Evolutionary conservation across 2,113 vertebrate genomes (phyloP), one percentile per base, ranked within the genome.

Genomic region (Alces alces): DNA sequence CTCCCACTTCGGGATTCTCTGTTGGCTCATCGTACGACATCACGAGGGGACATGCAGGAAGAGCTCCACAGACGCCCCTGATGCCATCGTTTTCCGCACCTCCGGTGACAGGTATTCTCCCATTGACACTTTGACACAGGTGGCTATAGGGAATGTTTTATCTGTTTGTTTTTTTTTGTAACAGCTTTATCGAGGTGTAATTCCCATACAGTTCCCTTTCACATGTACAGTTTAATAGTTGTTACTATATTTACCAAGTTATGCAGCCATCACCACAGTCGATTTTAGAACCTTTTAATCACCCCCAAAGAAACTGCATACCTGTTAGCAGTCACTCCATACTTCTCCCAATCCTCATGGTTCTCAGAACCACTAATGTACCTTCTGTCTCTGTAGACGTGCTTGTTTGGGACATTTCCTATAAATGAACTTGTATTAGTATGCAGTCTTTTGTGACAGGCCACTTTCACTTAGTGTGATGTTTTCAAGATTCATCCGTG

Each of bases 41-140:
- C 96, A 99, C 99, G 2, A 98, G 99, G 73, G 99, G 99, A 13
- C 99, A 99, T 0, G 99, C 99, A 2, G 99, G 99, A 16, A 99
- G 99, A 97, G 99, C 99, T 0, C 99, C 99, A 10, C 99, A 99
- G 98, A 99, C 99, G 1, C 99, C 99, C 0, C 98, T 99, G 95
- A 99, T 99, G 99, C 99, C 99, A 0, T 99, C 99, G 0, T 99
- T 99, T 98, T 99, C 99, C 93, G 98, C 98, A 13, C 93, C 99
- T 61, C 87, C 99, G 0, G 98, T 99, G 90, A 98, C 99, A 98
- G 99, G 99, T 99, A 98, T 52, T 82, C 7, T 79, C 28, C 36
- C 61, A 9, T 5, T 58, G n/a, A 61, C 43, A 25, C 45, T 64
- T 64, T 76, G 58, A 83, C 87, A 80, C 50, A 57, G 25, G 1